These are phyloP conservation scores for Drosophila yakuba DNA, from an alignment of 1,140 invertebrate genomes.

Conservation along the genomic window DNA sequence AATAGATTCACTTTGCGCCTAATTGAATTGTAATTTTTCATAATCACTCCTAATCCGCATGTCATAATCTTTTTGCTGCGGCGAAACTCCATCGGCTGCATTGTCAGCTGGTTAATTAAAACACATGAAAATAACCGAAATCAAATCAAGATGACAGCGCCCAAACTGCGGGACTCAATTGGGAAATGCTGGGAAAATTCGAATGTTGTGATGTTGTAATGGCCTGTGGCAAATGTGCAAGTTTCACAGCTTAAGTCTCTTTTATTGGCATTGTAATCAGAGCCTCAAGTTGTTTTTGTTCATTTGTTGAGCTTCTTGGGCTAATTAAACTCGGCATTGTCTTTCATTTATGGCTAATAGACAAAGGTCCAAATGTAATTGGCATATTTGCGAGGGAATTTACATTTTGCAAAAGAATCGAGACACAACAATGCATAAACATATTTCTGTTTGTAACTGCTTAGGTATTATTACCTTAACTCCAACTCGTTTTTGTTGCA, in stretches of 20 bases:
- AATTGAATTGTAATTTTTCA: constrained; percentile 70
- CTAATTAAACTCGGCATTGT: neutral
- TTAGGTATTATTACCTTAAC: no score
- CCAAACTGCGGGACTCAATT: constrained; percentile 12
- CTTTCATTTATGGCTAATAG: neutral
- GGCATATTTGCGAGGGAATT: neutral
- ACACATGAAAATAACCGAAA: constrained; percentile 19
- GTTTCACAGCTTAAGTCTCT: constrained; percentile 5
- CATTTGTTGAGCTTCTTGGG: neutral
- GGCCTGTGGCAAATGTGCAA: constrained; percentile 13
- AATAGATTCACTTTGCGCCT: constrained; percentile 31
- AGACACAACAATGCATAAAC: neutral
- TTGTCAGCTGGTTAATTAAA: constrained; percentile 32
- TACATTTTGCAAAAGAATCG: neutral
- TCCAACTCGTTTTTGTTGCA: no score
- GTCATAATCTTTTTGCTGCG: constrained; percentile 9
- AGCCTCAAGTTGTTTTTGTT: constrained; percentile 3
- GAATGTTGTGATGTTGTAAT: constrained; percentile 2
- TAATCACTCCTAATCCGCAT: constrained; percentile 51
- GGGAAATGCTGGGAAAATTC: constrained; percentile 21
- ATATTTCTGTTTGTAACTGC: no score
- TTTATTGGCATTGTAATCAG: constrained; percentile 12
- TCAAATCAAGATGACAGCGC: constrained; percentile 11
- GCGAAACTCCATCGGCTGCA: neutral
- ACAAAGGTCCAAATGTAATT: neutral